Percentiles rank a stretch among this genome's conserved stretches.
Evolutionary conservation across 2,797 vertebrate species (phyloP).

Genomic region (Dicrostonyx torquatus): DNA sequence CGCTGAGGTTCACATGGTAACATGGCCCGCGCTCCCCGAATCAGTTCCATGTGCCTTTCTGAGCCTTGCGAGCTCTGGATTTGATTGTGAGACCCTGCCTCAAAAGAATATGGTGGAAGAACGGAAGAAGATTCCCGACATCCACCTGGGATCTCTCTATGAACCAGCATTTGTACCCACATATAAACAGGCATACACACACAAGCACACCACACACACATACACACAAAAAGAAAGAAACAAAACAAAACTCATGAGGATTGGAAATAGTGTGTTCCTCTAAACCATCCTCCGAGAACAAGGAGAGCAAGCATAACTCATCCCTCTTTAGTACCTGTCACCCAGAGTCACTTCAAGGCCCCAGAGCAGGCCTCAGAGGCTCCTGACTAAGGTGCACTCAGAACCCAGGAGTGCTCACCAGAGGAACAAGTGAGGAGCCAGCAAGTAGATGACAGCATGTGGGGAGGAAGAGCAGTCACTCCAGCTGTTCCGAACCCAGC

Average conservation of each 20-base stretch:
- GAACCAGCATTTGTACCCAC: neutral
- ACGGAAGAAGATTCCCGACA: too few relatives aligned
- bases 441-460: neutral
- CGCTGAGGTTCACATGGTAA: fast-evolving
- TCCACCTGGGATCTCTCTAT: neutral
- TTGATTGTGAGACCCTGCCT: neutral
- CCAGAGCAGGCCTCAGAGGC: neutral
- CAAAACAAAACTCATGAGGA: neutral
- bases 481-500: neutral
- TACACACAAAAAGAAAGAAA: neutral
- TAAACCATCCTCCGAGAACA: neutral
- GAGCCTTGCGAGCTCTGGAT: neutral
- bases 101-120: too few relatives aligned
- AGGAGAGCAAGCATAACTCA: neutral
- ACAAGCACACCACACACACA: neutral
- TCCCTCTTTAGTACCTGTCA: neutral
- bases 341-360: neutral
- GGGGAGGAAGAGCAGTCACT: neutral
- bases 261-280: neutral
- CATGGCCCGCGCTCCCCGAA: neutral
- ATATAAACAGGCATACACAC: neutral
- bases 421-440: neutral
- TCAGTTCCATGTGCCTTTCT: neutral
- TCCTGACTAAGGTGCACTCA: neutral
- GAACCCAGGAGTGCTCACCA: neutral